These are phyloP conservation scores for Drosophila funebris DNA, from an alignment of 1,140 invertebrate species.

Conservation along the genomic window DNA sequence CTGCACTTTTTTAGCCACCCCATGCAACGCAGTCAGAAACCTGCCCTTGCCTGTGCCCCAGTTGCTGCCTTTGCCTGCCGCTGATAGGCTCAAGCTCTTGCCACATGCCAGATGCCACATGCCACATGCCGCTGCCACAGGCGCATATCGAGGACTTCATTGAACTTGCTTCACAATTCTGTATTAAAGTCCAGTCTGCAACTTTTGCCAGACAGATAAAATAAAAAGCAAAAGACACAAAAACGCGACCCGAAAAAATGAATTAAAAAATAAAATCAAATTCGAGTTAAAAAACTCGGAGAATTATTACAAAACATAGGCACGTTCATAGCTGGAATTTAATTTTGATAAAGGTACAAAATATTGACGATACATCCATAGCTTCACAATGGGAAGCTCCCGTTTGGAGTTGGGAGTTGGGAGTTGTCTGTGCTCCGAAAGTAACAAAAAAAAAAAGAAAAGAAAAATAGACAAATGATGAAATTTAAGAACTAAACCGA, in stretches of 20 bases:
- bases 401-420: not conserved
- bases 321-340: conserved; percentile 71
- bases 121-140: not conserved
- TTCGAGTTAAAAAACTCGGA: not conserved
- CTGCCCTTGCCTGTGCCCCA: not conserved
- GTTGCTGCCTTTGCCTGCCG: not conserved
- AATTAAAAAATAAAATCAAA: conserved; percentile 8
- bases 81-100: conserved; percentile 29
- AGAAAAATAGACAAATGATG: no score
- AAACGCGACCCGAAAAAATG: conserved; percentile 7
- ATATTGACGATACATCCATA: conserved; percentile 81
- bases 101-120: not conserved
- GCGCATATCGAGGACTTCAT: not conserved
- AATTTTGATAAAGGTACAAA: conserved; percentile 83
- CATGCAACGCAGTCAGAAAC: conserved; percentile 17
- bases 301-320: conserved; percentile 42
- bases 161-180: not conserved
- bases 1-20: conserved; percentile 37
- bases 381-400: conserved; percentile 6
- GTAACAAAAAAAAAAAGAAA: not conserved
- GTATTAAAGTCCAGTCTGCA: not conserved
- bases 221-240: no score
- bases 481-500: not conserved
- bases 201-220: conserved; percentile 1
- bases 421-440: not conserved